Base-by-base conservation (phyloP, 2,113 vertebrate species). In the Xiphorhynchus elegans region DNA sequence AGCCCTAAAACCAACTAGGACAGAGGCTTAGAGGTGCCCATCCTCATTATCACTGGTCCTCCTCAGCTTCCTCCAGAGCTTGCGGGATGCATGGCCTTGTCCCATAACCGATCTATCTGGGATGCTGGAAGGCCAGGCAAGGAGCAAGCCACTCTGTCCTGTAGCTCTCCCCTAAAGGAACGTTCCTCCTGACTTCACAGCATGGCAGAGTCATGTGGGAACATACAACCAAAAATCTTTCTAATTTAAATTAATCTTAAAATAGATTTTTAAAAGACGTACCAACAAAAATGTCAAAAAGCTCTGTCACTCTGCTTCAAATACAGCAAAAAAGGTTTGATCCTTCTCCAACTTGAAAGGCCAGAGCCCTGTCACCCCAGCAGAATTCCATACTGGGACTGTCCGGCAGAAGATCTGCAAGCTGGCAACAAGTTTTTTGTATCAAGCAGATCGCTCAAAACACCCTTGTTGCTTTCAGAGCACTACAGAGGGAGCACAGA, bases 41-140 rank as follows among this genome's bases (percentile, higher is more conserved):
- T 35, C 35, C 47, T 60, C 8, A 1, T 50, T 56, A 44, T 42
- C 10, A 46, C 26, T 2, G 0, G 2, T 64, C 26, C 63, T 67
- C 26, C 40, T 49, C 88, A 70, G 21, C n/a, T 75, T 84, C 44
- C n/a, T 46, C n/a, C 0, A 0, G 35, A 15, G 64, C 40, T 40
- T 19, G 18, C 6, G 25, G 8, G 3, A 60, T 6, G 0, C 8
- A 3, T 4, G 24, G 47, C 16, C 17, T 40, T 59, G 59, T 18
- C 15, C 81, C 33, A 39, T 10, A 58, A 21, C 2, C 2, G 2
- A 1, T 28, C 21, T 28, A 49, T 35, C 35, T 46, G 50, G 9
- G 16, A 93, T 44, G 28, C 53, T 49, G 55, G 40, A 3, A 17
- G 55, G 10, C 17, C 31, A 60, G 17, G 6, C 3, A 1, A 47